Base-by-base conservation (phyloP, 2,888 invertebrate species). In the Smittia aterrima region DNA sequence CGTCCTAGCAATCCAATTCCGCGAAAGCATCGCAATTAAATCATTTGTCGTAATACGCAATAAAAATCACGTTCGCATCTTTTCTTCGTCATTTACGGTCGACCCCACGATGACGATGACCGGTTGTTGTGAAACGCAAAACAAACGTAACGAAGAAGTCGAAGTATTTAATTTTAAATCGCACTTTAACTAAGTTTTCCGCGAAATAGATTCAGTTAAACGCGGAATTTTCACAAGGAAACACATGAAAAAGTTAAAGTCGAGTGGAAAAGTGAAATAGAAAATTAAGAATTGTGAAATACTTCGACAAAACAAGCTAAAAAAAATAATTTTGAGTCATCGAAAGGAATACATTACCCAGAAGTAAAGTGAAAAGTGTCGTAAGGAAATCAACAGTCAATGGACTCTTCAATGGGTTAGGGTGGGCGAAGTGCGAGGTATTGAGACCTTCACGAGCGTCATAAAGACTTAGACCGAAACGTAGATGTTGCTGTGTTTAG, bases 321-420 rank as follows among this genome's bases (percentile, higher is more conserved):
- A 24, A 47, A 66, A 68, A 68, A 68, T 41, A 41, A n/a, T n/a
- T 58, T 68, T 68, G 68, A 68, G 68, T 68, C 68, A 68, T 68
- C 24, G 38, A 27, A 18, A 7, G 3, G 32, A 38, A 66, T 27
- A 38, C 62, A 27, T 58, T 58, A 58, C 22, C 2, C 58, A 11
- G 18, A 58, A 22, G 4, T 22, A 7, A 22, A 22, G 20, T 18
- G 18, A 7, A 47, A 38, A 11, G 38, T 38, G 4, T 11, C 11
- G 16, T 47, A n/a, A 58, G 58, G n/a, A 58, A 58, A 20, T 22
- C 9, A 7, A 58, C 18, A 4, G 3, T 18, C 58, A 22, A 47
- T 47, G 47, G 47, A 47, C 47, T 11, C 47, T 47, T n/a, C 13
- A 58, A 58, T 58, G 58, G 58, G 58, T 18, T 58, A 58, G 18